Conservation (phyloP, 2,113 vertebrate genomes). For the Monopterus albus region DNA sequence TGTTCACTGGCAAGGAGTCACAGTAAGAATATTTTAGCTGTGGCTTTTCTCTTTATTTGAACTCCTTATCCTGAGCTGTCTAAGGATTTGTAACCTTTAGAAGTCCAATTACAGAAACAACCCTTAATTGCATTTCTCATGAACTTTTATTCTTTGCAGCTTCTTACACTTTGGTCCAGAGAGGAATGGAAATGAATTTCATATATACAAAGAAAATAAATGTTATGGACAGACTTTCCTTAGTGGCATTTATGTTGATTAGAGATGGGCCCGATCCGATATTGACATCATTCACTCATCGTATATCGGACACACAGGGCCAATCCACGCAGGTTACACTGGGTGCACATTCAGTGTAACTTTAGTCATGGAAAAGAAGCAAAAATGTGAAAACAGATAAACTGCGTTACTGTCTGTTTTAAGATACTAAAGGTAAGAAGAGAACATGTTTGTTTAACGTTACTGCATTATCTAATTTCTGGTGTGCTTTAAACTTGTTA, state of each 20-base stretch:
- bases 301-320: too few relatives aligned
- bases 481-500: too few relatives aligned
- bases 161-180: not conserved
- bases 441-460: too few relatives aligned
- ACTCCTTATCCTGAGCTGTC: constrained; percentile 46
- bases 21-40: constrained; percentile 10
- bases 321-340: too few relatives aligned
- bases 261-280: too few relatives aligned
- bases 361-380: too few relatives aligned
- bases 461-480: too few relatives aligned
- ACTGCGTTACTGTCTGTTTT: too few relatives aligned
- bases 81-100: constrained; percentile 49
- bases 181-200: not conserved
- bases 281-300: too few relatives aligned
- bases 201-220: constrained; percentile 13
- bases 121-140: constrained; percentile 20
- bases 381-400: too few relatives aligned
- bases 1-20: constrained; percentile 52
- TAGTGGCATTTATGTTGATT: constrained; percentile 7
- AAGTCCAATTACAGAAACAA: constrained; percentile 46
- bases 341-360: too few relatives aligned
- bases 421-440: too few relatives aligned
- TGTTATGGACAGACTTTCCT: constrained; percentile 6
- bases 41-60: constrained; percentile 35
- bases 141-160: constrained; percentile 9